Conservation (phyloP, 2,797 vertebrate genomes). For the Sebastes oblongus region DNA sequence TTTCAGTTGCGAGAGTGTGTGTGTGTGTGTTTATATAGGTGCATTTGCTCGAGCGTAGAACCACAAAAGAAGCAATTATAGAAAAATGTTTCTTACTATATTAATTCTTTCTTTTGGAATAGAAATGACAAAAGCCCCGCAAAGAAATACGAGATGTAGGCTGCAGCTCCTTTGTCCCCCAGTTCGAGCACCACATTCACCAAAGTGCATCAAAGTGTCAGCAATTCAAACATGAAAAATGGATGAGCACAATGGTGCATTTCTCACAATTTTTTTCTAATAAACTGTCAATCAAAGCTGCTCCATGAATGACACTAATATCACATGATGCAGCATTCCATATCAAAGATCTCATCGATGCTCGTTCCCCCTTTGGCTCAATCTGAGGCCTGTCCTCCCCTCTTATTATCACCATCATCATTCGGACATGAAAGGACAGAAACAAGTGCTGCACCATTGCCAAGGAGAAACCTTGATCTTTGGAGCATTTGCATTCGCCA, state of each 20-base stretch:
- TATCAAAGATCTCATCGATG: constrained; percentile 69
- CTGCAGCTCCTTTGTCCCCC: constrained; percentile 52
- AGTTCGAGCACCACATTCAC: constrained; percentile 43
- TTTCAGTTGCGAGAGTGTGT: constrained; percentile 8
- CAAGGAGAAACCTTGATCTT: constrained; percentile 78
- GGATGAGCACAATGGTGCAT: constrained; percentile 61
- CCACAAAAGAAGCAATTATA: constrained; percentile 52
- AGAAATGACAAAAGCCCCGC: constrained; percentile 5
- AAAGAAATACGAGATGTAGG: constrained; percentile 18
- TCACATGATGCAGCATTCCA: constrained; percentile 70
- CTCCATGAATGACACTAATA: constrained; percentile 66
- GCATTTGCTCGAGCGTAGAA: constrained; percentile 12
- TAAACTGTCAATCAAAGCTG: constrained; percentile 68
- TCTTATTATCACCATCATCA: constrained; percentile 73
- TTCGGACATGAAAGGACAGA: constrained; percentile 71
- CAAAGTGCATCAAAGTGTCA: constrained; percentile 65
- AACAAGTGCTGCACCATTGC: constrained; percentile 71
- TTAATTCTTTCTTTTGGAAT: constrained; percentile 36
- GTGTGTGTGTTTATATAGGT: constrained; percentile 15
- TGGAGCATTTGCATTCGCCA: constrained; percentile 73
- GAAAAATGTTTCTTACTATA: constrained; percentile 36
- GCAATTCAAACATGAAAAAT: constrained; percentile 65
- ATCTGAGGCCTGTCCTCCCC: constrained; percentile 66
- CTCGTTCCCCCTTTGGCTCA: constrained; percentile 57
- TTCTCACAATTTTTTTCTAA: constrained; percentile 62